phyloP scores from a whole-genome alignment of 2,888 invertebrate species.

The Asteroscopus sphinx region DNA sequence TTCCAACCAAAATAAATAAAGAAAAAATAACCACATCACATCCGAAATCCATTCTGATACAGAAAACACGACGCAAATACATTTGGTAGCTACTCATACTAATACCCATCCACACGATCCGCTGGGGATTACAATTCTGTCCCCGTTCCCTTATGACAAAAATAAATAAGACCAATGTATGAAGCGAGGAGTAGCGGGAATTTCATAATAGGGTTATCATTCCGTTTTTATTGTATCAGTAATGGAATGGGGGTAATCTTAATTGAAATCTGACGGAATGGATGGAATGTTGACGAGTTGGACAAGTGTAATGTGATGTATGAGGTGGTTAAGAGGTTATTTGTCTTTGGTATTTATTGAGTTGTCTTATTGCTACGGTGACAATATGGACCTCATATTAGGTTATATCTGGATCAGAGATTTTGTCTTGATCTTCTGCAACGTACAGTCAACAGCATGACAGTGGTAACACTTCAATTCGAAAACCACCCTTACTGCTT shows the following conservation, averaged over 20 bases:
- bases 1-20: constrained; percentile 28
- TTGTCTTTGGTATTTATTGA: not conserved
- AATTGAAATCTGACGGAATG: constrained; percentile 52
- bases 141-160: constrained; percentile 41
- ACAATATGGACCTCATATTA: not conserved
- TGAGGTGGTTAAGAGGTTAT: constrained; percentile 2
- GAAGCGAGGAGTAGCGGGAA: constrained; percentile 31
- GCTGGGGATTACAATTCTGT: constrained; percentile 49
- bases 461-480: too few relatives aligned
- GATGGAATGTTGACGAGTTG: constrained; percentile 23
- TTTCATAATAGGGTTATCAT: constrained; percentile 57
- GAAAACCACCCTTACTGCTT: too few relatives aligned
- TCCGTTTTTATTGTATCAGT: constrained; percentile 53
- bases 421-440: too few relatives aligned
- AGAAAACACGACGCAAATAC: constrained; percentile 46
- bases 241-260: constrained; percentile 49
- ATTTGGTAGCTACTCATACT: constrained; percentile 36
- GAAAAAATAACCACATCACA: constrained; percentile 37
- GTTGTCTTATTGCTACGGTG: not conserved
- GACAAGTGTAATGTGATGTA: constrained; percentile 10
- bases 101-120: constrained; percentile 48
- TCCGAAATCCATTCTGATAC: constrained; percentile 50
- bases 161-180: constrained; percentile 52
- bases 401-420: not conserved
- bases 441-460: too few relatives aligned